Percentiles rank a stretch among this genome's conserved stretches.
Evolutionary conservation across 64 coral and sea anemone species (phyloP).

Genomic region (Pocillopora verrucosa): DNA sequence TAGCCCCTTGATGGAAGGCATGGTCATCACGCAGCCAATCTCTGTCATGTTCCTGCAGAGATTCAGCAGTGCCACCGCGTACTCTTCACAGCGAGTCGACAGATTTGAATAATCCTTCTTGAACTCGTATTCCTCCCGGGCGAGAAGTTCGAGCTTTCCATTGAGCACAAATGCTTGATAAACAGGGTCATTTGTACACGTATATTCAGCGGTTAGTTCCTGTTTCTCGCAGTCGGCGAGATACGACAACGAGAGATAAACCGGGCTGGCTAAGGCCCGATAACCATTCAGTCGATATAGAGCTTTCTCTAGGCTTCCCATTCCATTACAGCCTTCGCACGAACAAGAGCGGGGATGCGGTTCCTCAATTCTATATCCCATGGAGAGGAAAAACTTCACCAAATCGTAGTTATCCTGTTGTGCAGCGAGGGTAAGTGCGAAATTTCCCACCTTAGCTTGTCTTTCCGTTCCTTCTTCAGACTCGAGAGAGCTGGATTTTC

Average conservation of each 20-base stretch:
- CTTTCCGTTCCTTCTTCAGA: background rate
- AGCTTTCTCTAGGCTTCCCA: constrained; percentile 58
- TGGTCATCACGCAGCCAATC: constrained; percentile 71
- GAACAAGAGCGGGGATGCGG: constrained; percentile 69
- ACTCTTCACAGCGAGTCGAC: constrained; percentile 75
- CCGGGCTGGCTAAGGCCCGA: constrained; percentile 63
- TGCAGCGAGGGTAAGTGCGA: constrained; percentile 37
- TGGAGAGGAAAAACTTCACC: constrained; percentile 50
- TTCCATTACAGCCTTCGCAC: constrained; percentile 44
- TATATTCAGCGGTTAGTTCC: background rate
- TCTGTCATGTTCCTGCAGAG: constrained; percentile 74
- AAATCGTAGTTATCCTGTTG: constrained; percentile 66
- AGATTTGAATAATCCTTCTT: constrained; percentile 68
- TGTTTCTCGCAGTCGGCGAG: constrained; percentile 16
- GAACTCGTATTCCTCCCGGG: constrained; percentile 72
- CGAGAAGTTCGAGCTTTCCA: constrained; percentile 65
- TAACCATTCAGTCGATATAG: constrained; percentile 67
- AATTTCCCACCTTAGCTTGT: background rate
- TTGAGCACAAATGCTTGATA: constrained; percentile 75
- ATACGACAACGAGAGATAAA: constrained; percentile 46
- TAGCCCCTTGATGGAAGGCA: constrained; percentile 26
- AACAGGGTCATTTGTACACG: constrained; percentile 41
- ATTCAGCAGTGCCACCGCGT: constrained; percentile 69
- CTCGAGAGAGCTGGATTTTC: background rate
- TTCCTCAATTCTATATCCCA: constrained; percentile 61